phyloP scores from a whole-genome alignment of 2,113 vertebrate species.

The Athene cunicularia region DNA sequence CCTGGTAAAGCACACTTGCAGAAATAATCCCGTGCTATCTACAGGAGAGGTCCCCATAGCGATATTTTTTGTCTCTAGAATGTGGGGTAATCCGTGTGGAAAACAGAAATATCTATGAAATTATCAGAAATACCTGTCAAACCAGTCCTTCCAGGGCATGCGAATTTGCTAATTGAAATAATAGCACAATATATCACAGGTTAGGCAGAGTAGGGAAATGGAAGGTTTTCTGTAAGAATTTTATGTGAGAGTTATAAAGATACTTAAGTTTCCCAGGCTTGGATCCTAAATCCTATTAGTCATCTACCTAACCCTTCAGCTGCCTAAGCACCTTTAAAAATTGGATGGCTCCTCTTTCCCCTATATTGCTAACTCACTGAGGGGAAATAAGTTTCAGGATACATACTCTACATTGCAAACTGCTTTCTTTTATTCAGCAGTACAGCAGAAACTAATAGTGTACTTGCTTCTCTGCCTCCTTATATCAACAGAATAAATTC shows the following conservation, averaged over 20 bases:
- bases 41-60: not conserved
- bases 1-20: not conserved
- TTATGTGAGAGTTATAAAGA: not conserved
- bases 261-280: not conserved
- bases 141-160: not conserved
- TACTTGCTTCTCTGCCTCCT: not conserved
- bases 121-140: not conserved
- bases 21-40: not conserved
- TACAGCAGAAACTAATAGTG: not conserved
- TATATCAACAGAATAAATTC: not conserved
- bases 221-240: not conserved
- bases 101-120: not conserved
- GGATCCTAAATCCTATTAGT: slow-evolving; percentile 1
- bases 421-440: not conserved
- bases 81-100: not conserved
- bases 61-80: not conserved
- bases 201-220: not conserved
- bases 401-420: not conserved
- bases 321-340: slow-evolving; percentile 27
- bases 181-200: not conserved
- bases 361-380: not conserved
- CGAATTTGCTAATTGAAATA: not conserved
- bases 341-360: not conserved
- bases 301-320: not conserved
- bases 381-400: not conserved